Evolutionary conservation across 2,797 vertebrate species (phyloP), one percentile per base, ranked within the genome.

Genomic region (Hirundo rustica): DNA sequence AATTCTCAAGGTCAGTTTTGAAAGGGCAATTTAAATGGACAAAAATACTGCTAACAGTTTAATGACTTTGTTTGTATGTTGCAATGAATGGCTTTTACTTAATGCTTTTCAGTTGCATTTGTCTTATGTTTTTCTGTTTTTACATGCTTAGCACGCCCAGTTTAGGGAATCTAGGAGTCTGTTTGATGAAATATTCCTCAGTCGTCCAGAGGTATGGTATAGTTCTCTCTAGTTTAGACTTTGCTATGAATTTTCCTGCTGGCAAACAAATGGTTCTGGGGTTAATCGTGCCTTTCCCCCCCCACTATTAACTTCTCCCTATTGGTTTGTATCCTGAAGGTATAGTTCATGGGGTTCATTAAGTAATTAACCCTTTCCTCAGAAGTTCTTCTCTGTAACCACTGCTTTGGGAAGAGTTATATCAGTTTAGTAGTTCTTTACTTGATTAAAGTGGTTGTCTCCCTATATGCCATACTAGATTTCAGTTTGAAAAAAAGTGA

Each of bases 121-220:
- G 93, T 95, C 96, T 94, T 96, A 88, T 19, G 47, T 97, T 97
- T 96, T 97, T 96, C 88, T 89, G 95, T 66, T 91, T 96, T 97
- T 97, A 95, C 97, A 96, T 97, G 95, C 96, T 97, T 97, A 97
- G 96, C 96, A 97, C 94, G 95, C 89, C 89, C 96, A 97, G 95
- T 97, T 97, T 98, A 97, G 96, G 97, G 96, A 98, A 81, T 97
- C 96, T 97, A 97, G 97, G 96, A 98, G 97, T 97, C 95, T 98
- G 93, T 97, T 98, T 98, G 97, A 97, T 98, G 97, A 98, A 97
- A 97, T 98, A 97, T 98, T 98, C 97, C 97, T 97, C 96, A 97
- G 97, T 96, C 96, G 81, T 97, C 96, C 97, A 86, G 97, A 98
- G 97, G 97, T 97, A 97, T 96, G 97, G 95, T 97, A 97, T 90